A percentile compares a stretch with the other conserved stretches of the same genome.
Conservation (phyloP, 1,140 invertebrate genomes). For the Hydropsyche tenuis region DNA sequence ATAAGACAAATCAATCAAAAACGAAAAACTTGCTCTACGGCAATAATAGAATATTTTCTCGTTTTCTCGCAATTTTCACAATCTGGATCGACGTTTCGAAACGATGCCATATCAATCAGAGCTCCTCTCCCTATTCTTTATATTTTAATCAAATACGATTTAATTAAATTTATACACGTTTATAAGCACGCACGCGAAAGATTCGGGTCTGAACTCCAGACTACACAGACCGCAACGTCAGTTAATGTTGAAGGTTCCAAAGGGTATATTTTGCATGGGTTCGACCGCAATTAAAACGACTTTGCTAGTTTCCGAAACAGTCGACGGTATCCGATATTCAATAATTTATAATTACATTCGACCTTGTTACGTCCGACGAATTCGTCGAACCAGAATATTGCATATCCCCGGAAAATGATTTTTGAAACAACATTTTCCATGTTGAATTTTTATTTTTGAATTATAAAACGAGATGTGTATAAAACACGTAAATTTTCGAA, state of each 20-base stretch:
- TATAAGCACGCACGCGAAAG: background rate
- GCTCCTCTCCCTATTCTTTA: background rate
- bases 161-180: background rate
- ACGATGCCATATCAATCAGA: background rate
- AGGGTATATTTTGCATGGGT: slow-evolving; percentile 23
- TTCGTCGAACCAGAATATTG: too few relatives aligned
- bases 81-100: background rate
- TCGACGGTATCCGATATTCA: slow-evolving; percentile 13
- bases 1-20: slow-evolving; percentile 29
- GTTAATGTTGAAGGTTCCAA: slow-evolving; percentile 6
- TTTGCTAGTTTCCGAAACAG: slow-evolving; percentile 10
- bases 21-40: background rate
- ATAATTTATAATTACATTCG: slow-evolving; percentile 11
- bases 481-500: too few relatives aligned
- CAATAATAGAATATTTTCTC: slow-evolving; percentile 10
- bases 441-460: too few relatives aligned
- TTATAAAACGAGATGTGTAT: too few relatives aligned
- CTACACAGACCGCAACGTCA: slow-evolving; percentile 19
- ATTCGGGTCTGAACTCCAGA: background rate
- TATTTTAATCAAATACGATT: background rate
- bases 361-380: too few relatives aligned
- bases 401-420: too few relatives aligned
- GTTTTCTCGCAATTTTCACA: slow-evolving; percentile 1
- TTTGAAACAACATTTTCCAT: too few relatives aligned
- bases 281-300: slow-evolving; percentile 27